Percentiles rank a stretch among this genome's conserved stretches.
phyloP scores from a whole-genome alignment of 2,113 vertebrate genomes.

The Uropsilus gracilis region DNA sequence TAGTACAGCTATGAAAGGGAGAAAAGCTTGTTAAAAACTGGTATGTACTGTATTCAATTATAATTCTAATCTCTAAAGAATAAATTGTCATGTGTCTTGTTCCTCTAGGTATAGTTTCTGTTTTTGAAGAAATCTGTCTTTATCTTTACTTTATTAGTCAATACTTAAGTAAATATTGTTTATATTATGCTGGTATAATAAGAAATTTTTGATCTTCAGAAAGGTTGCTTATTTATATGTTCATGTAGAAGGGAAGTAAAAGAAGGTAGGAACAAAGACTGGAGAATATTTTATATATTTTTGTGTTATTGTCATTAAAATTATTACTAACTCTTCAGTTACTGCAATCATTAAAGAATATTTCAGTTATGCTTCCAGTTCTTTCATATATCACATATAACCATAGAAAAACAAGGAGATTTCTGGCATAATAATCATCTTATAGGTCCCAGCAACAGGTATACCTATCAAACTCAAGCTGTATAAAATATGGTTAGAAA shows the following conservation, averaged over 20 bases:
- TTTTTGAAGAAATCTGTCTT: neutral
- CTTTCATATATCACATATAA: neutral
- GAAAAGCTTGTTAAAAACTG: neutral
- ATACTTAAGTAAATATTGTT: neutral
- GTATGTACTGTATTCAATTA: neutral
- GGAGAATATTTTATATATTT: neutral
- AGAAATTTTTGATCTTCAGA: neutral
- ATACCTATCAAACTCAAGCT: neutral
- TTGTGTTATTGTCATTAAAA: neutral
- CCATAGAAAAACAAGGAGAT: neutral
- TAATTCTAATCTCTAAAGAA: neutral
- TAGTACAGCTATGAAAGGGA: neutral
- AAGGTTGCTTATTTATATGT: neutral
- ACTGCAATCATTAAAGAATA: neutral
- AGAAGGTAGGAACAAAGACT: neutral
- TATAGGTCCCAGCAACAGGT: neutral
- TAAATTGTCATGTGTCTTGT: neutral
- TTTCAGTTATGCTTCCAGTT: neutral
- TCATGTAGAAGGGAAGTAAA: neutral
- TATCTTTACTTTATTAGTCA: neutral
- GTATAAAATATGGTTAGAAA: neutral
- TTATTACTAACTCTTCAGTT: neutral
- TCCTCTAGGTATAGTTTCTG: neutral
- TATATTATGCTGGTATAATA: neutral
- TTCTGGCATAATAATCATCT: neutral